Percentiles rank a stretch among this genome's conserved stretches.
phyloP scores from a whole-genome alignment of 2,797 vertebrate species.

The Lepilemur septentrionalis region DNA sequence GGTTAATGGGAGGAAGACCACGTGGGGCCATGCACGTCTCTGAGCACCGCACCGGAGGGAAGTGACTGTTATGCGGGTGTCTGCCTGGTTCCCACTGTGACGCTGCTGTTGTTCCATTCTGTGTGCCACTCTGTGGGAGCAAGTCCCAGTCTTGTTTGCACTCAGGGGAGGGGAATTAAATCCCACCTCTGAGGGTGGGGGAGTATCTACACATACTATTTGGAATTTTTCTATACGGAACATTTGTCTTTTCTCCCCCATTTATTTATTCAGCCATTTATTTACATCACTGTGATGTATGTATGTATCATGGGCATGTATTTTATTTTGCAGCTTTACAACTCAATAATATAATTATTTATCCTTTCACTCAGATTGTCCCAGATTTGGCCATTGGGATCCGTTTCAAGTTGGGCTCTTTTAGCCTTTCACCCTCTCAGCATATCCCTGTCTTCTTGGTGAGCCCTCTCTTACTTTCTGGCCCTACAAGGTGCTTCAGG shows the following conservation, averaged over 20 bases:
- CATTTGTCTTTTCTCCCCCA: background rate
- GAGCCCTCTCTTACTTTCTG: background rate
- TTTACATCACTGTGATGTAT: background rate
- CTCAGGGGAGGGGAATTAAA: background rate
- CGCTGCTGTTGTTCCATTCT: background rate
- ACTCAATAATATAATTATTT: background rate
- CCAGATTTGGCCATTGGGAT: background rate
- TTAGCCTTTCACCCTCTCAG: background rate
- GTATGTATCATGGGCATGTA: too few relatives aligned
- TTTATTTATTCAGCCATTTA: background rate
- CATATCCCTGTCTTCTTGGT: too few relatives aligned
- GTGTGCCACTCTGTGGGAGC: too few relatives aligned
- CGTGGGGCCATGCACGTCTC: background rate
- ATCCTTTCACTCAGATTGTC: background rate
- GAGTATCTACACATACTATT: background rate
- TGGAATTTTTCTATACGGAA: background rate
- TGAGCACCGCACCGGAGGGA: background rate
- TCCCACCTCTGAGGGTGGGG: background rate
- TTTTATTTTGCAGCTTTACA: background rate
- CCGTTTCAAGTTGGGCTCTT: background rate
- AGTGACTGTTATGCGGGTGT: accelerated
- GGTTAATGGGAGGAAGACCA: background rate
- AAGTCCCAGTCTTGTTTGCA: background rate
- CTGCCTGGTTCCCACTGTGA: background rate
- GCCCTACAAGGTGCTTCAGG: background rate